These are phyloP conservation scores for Centropus bengalensis DNA, from an alignment of 2,113 vertebrate species.

Conservation along the genomic window DNA sequence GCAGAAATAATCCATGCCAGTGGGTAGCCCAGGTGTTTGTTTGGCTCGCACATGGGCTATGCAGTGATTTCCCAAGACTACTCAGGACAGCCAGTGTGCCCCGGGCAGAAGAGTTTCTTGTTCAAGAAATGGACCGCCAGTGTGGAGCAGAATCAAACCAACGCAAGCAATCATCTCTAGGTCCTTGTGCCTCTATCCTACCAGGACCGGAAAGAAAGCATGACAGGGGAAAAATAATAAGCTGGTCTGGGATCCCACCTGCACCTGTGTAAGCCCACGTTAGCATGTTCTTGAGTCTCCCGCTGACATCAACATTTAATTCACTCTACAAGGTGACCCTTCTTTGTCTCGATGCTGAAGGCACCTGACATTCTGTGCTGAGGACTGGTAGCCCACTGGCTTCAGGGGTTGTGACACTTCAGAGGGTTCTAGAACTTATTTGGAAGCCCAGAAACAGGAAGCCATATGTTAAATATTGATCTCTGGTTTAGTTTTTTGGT, in stretches of 20 bases:
- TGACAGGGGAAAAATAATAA: fast-evolving
- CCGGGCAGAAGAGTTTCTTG: fast-evolving
- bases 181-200: background rate
- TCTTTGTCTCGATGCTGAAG: background rate
- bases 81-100: fast-evolving
- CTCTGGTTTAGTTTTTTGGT: background rate
- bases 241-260: background rate
- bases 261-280: fast-evolving
- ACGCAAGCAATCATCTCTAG: fast-evolving
- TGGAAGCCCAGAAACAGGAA: fast-evolving
- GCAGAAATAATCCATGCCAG: fast-evolving
- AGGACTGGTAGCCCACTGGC: background rate
- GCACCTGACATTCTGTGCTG: fast-evolving
- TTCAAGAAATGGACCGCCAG: fast-evolving
- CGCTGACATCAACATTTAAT: fast-evolving
- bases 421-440: background rate
- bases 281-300: fast-evolving
- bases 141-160: background rate
- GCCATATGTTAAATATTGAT: fast-evolving
- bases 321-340: background rate
- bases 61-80: background rate
- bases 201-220: background rate
- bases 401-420: background rate
- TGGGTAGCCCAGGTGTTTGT: background rate
- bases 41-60: background rate